Base-by-base conservation (phyloP, 2,797 vertebrate genomes). In the Aldrovandia affinis region DNA sequence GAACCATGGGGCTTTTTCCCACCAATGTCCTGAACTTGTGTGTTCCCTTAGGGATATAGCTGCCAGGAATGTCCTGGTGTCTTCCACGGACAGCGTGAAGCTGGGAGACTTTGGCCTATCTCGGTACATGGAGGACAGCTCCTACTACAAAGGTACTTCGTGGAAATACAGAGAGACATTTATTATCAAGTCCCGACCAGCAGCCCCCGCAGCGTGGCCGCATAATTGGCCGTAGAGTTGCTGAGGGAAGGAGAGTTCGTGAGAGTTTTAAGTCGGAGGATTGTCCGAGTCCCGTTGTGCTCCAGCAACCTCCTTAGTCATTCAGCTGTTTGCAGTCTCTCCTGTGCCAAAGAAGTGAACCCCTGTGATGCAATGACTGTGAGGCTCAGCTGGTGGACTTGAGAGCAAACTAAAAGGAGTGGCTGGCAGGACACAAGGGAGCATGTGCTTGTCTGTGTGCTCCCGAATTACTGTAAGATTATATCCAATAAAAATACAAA, bases 71-170 rank as follows among this genome's bases (percentile, higher is more conserved):
- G 98, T 99, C 78, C 92, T 99, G 88, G 98, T 99, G 0, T 99
- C 97, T 2, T 96, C 97, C 42, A 95, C 96, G 1, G 98, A 99
- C 91, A 99, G 98, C 89, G 98, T 99, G 52, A 99, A 99, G 92
- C 92, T 99, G 57, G 98, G 98, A 83, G 98, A 99, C 92, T 99
- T 99, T 86, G 98, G 98, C 70, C 93, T 99, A 80, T 99, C 98
- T 3, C 95, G 98, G 90, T 99, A 99, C 89, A 99, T 99, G 98
- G 98, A 99, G 92, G 98, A 99, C 89, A 99, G 98, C 89, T 99
- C 98, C 81, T 99, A 99, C 87, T 99, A 99, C 89, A 99, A 99
- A 98, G 98, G 98, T 99, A 86, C 77, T 14, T 30, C 14, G n/a
- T 3, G 15, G 59, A 52, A 78, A 28, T 47, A 0, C 36, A 36